phyloP scores from a whole-genome alignment of 2,888 invertebrate genomes.

The Andrena marginata region DNA sequence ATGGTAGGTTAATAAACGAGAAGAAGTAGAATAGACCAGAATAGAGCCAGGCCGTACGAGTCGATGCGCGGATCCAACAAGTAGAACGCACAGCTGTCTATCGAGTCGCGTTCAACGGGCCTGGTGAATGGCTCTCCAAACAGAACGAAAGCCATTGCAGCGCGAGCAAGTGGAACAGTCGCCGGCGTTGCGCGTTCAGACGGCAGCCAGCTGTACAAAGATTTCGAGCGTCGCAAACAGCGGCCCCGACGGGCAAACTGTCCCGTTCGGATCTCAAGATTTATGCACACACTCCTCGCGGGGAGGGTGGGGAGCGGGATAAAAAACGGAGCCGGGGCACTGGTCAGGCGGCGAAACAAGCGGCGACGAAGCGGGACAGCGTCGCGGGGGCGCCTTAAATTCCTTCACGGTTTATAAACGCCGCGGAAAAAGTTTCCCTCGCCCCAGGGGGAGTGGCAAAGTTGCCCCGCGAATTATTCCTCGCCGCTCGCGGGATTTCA shows the following conservation, averaged over 20 bases:
- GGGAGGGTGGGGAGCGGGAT: background rate
- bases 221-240: background rate
- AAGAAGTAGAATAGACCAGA: background rate
- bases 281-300: conserved; percentile 8
- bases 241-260: background rate
- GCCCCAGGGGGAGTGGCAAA: conserved; percentile 15
- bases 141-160: conserved; percentile 12
- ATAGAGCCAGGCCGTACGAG: background rate
- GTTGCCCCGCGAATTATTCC: conserved; percentile 28
- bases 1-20: too few relatives aligned
- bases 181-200: background rate
- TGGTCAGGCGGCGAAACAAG: background rate
- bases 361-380: background rate
- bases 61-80: background rate
- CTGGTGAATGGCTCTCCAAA: conserved; percentile 3
- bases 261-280: conserved; percentile 1
- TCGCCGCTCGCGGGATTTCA: conserved; percentile 31
- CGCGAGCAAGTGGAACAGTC: background rate
- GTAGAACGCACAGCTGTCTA: background rate
- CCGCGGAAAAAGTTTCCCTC: conserved; percentile 29
- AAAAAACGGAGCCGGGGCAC: background rate
- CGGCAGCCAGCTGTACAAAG: background rate
- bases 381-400: conserved; percentile 23
- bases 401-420: conserved; percentile 44
- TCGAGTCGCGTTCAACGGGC: background rate